Evolutionary conservation across 2,797 vertebrate species (phyloP).

Genomic region (Agapornis canus): DNA sequence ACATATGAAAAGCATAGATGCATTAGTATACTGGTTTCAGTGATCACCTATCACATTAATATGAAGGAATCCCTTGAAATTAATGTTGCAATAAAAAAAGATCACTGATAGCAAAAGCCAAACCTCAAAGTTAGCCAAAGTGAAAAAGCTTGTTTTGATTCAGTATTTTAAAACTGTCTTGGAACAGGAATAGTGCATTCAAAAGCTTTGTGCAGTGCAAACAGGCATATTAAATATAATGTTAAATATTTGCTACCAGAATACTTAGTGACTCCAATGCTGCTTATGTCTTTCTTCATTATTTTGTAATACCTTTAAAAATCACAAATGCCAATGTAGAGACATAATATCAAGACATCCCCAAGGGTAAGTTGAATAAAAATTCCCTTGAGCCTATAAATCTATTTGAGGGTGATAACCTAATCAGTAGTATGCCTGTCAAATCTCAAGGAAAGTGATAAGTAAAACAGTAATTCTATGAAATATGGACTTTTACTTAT

Average conservation of each 20-base stretch:
- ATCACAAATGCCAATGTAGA: slow-evolving; percentile 20
- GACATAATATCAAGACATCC: slow-evolving; percentile 40
- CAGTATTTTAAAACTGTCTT: background rate
- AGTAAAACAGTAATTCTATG: slow-evolving; percentile 68
- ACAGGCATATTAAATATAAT: background rate
- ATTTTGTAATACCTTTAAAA: slow-evolving; percentile 54
- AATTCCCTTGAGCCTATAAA: slow-evolving; percentile 63
- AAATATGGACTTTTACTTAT: slow-evolving; percentile 69
- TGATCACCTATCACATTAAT: slow-evolving; percentile 17
- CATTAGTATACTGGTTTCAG: background rate
- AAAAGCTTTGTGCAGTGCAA: background rate
- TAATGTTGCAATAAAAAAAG: background rate
- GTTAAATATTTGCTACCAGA: background rate
- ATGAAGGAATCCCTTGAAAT: background rate
- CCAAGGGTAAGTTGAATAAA: slow-evolving; percentile 66
- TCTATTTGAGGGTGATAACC: slow-evolving; percentile 67
- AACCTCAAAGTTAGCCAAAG: background rate
- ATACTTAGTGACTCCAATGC: background rate
- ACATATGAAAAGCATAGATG: background rate
- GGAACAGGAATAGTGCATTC: background rate
- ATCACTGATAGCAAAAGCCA: background rate
- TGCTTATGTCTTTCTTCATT: background rate
- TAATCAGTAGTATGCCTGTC: slow-evolving; percentile 56
- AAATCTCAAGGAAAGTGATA: slow-evolving; percentile 60
- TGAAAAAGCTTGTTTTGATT: background rate